These are phyloP conservation scores for Cetonia aurata DNA, from an alignment of 2,888 invertebrate species.

Conservation along the genomic window DNA sequence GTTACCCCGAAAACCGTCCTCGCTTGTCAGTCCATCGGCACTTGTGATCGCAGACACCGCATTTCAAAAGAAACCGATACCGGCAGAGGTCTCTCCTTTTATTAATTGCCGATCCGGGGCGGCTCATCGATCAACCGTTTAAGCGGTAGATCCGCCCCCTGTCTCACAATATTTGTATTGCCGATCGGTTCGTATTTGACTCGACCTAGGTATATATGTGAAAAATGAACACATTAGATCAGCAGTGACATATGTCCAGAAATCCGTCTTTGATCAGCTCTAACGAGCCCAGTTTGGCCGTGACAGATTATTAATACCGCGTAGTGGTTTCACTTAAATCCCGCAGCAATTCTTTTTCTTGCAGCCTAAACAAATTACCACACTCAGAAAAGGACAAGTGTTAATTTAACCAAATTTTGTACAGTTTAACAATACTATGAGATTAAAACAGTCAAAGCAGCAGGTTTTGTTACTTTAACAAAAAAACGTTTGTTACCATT, in stretches of 20 bases:
- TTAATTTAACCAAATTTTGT: too few species aligned
- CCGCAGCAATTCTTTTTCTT: too few species aligned
- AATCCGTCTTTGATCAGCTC: conserved; percentile 56
- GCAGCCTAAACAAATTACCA: too few species aligned
- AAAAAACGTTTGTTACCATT: too few species aligned
- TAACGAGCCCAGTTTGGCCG: too few species aligned
- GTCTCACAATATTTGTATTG: conserved; percentile 64
- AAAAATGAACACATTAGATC: conserved; percentile 58
- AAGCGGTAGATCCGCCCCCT: conserved; percentile 55
- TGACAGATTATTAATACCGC: too few species aligned
- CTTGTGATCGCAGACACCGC: background rate
- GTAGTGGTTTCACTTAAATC: too few species aligned
- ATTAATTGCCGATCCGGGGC: conserved; percentile 54
- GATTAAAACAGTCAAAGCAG: too few species aligned
- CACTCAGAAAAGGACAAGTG: too few species aligned
- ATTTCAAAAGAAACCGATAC: background rate
- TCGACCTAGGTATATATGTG: conserved; percentile 52
- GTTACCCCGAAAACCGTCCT: conserved; percentile 5
- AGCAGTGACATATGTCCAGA: conserved; percentile 57
- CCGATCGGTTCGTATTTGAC: conserved; percentile 39
- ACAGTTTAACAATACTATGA: too few species aligned
- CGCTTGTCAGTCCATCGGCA: background rate
- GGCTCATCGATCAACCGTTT: conserved; percentile 59
- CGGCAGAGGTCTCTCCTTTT: conserved; percentile 37
- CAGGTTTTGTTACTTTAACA: too few species aligned